Evolutionary conservation across 2,797 vertebrate species (phyloP), one percentile per base, ranked within the genome.

Genomic region (Sitta carolinensis): DNA sequence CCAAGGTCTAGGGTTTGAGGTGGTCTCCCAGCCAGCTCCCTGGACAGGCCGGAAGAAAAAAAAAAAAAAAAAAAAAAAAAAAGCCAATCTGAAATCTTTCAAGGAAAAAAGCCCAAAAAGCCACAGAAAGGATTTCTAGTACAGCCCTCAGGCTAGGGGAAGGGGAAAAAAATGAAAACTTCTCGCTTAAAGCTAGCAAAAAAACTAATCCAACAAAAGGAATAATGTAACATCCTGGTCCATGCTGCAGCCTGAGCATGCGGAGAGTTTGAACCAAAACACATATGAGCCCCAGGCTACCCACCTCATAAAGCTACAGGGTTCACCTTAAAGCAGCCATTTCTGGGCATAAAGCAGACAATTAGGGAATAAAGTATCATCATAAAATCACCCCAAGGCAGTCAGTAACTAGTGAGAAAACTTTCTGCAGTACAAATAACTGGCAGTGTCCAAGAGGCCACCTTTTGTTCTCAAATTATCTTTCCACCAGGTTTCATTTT

Each of bases 1-100:
- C 11, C 0, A 0, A 43, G 19, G 19, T 34, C 15, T 15, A 5
- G 4, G 18, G 25, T 63, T 63, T 0, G 0, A 6, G 19, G 7
- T 4, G 1, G 19, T 12, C 17, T 26, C 45, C 18, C 23, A 0
- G 0, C 36, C 11, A 22, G 3, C 36, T 42, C 38, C 19, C 25
- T 18, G 11, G 26, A 18, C 3, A 5, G 70, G 16, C 12, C 0
- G 1, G 9, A 18, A 47, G 26, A 9, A 47, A 47, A 20, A 20
- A 13, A 42, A 36, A 36, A n/a, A 32, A 52, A 40, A 21, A n/a
- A 5, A 16, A 52, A 40, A 21, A 32, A 5, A 16, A 42, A 45
- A 48, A 43, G 19, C 9, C 10, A 25, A 55, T 13, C 26, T 25
- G 32, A 64, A 54, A 64, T 11, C 23, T 5, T 77, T 34, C 38